phyloP scores from a whole-genome alignment of 92 coral and sea anemone species.

The Heliopora coerulea region DNA sequence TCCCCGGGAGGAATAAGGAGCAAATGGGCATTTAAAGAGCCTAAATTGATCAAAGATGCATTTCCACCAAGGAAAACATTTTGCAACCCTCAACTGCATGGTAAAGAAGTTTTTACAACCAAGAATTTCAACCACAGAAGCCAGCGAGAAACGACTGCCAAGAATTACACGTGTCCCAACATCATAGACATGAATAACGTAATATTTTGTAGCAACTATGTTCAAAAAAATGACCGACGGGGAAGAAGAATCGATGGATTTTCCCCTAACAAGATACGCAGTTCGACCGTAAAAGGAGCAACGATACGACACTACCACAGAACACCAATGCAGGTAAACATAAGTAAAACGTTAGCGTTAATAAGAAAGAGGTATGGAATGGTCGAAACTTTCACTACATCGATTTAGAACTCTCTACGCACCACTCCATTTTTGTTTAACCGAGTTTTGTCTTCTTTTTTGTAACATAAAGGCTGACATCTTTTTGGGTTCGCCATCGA shows the following conservation, averaged over 20 bases:
- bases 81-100: not conserved
- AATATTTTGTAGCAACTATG: slow-evolving; percentile 54
- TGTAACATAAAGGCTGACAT: slow-evolving; percentile 33
- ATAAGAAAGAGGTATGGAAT: not conserved
- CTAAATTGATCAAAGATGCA: slow-evolving; percentile 5
- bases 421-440: not conserved
- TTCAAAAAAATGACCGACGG: slow-evolving; percentile 59
- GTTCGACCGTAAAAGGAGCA: slow-evolving; percentile 33
- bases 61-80: slow-evolving; percentile 13
- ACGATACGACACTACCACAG: not conserved
- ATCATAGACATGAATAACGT: slow-evolving; percentile 72
- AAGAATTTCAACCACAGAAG: not conserved
- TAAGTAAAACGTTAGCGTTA: not conserved
- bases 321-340: not conserved
- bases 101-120: not conserved
- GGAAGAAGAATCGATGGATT: slow-evolving; percentile 83
- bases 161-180: slow-evolving; percentile 61
- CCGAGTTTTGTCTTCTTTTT: not conserved
- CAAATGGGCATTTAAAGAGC: not conserved
- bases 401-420: not conserved
- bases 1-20: not conserved
- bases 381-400: not conserved
- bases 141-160: not conserved
- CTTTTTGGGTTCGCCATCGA: not conserved
- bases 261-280: slow-evolving; percentile 78